phyloP scores from a whole-genome alignment of 2,888 invertebrate species.

The Koerneria pararmatus region DNA sequence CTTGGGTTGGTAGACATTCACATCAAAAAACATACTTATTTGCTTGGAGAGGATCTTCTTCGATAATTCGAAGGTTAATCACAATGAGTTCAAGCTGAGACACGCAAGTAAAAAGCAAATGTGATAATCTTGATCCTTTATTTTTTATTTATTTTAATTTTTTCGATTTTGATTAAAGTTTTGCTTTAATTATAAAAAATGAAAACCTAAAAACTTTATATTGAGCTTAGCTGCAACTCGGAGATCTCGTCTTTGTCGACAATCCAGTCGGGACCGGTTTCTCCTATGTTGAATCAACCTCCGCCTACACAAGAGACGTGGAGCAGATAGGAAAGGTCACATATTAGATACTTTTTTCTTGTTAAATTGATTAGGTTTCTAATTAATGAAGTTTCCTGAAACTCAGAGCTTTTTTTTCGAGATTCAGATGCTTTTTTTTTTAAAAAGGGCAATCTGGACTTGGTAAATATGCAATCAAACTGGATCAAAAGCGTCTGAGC shows the following conservation, averaged over 20 bases:
- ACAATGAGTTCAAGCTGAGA: not conserved
- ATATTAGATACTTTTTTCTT: not conserved
- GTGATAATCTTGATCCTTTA: not conserved
- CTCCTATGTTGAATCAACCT: slow-evolving; percentile 69
- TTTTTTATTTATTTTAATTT: not conserved
- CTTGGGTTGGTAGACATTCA: slow-evolving; percentile 72
- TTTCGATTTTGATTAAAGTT: not conserved
- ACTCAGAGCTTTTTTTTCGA: too few relatives aligned
- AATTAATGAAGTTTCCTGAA: not conserved
- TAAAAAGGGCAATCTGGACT: too few relatives aligned
- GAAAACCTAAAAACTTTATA: not conserved
- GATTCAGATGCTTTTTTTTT: too few relatives aligned
- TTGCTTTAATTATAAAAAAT: not conserved
- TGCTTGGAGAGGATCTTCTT: not conserved
- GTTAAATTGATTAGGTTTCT: not conserved
- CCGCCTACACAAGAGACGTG: slow-evolving; percentile 57
- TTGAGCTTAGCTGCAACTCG: slow-evolving; percentile 69
- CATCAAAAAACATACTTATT: too few relatives aligned
- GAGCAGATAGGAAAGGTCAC: slow-evolving; percentile 64
- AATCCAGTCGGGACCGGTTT: slow-evolving; percentile 82
- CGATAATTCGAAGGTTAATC: not conserved
- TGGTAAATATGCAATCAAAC: too few relatives aligned
- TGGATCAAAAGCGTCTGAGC: too few relatives aligned
- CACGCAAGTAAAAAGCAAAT: not conserved
- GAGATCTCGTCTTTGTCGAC: slow-evolving; percentile 81